Percentiles rank a stretch among this genome's conserved stretches.
Evolutionary conservation across 2,113 vertebrate species (phyloP).

Genomic region (Numenius arquata): DNA sequence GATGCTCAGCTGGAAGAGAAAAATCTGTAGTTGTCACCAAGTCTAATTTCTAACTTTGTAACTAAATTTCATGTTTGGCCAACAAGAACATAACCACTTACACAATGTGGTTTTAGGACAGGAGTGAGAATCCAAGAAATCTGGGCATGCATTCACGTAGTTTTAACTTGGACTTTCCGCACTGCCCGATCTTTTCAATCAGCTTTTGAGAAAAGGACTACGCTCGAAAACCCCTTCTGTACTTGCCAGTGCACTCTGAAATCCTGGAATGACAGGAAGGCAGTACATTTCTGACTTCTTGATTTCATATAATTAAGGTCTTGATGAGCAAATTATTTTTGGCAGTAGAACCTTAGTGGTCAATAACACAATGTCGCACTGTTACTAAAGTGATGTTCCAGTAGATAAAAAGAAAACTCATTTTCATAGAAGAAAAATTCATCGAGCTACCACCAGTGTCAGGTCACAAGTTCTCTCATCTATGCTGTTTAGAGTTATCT

Average conservation of each 20-base stretch:
- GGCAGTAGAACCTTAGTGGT: not conserved
- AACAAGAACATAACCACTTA: constrained; percentile 59
- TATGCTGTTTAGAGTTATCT: not conserved
- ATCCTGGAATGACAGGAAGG: not conserved
- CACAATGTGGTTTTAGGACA: constrained; percentile 27
- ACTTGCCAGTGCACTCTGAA: not conserved
- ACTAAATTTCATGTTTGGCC: constrained; percentile 64
- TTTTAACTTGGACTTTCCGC: not conserved
- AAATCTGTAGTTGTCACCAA: constrained; percentile 18
- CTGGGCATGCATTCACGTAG: not conserved
- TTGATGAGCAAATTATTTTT: not conserved
- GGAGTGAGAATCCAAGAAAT: constrained; percentile 40
- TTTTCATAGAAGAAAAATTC: not conserved
- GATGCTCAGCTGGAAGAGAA: not conserved
- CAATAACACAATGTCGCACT: not conserved
- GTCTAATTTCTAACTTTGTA: constrained; percentile 40
- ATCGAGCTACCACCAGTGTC: not conserved
- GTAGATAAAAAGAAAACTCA: not conserved
- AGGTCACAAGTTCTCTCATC: not conserved
- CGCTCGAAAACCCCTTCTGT: not conserved
- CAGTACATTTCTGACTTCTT: not conserved
- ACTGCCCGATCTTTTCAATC: not conserved
- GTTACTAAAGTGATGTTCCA: not conserved
- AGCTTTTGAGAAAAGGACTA: not conserved
- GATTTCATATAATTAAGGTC: not conserved